Evolutionary conservation across 1,140 invertebrate species (phyloP).

Genomic region (Carposina sasakii): DNA sequence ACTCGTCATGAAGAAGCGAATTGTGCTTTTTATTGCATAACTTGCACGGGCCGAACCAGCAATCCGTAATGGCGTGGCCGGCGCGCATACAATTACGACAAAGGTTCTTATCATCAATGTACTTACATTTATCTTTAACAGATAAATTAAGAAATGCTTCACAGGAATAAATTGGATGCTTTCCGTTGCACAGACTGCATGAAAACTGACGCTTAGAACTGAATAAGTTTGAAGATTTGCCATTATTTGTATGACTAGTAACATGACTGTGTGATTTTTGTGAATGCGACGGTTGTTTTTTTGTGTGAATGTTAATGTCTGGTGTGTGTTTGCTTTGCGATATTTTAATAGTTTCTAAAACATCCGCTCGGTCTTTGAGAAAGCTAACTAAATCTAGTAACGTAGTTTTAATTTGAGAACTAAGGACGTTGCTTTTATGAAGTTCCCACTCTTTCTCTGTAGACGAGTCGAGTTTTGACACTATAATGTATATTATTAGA

Average conservation of each 20-base stretch:
- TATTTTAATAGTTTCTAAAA: constrained; percentile 12
- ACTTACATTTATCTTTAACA: constrained; percentile 9
- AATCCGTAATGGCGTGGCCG: constrained; percentile 11
- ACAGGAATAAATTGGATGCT: constrained; percentile 14
- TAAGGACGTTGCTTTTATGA: constrained; percentile 5
- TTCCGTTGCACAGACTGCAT: constrained; percentile 1
- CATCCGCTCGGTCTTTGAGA: constrained; percentile 13
- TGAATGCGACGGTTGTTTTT: neutral
- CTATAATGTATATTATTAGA: constrained; percentile 13
- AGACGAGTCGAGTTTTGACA: constrained; percentile 10
- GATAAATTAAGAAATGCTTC: constrained; percentile 7
- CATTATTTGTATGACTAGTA: neutral
- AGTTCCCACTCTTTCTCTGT: constrained; percentile 15
- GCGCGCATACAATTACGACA: constrained; percentile 21
- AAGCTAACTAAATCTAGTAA: constrained; percentile 11
- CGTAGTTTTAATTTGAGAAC: neutral
- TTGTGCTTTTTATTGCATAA: constrained; percentile 24
- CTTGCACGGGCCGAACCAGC: constrained; percentile 18
- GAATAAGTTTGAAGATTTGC: no score
- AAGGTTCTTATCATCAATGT: constrained; percentile 12
- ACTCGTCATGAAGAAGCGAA: constrained; percentile 14
- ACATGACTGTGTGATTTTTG: constrained; percentile 2
- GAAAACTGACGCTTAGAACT: no score
- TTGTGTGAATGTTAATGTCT: neutral
- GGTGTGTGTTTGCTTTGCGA: no score